Base-by-base conservation (phyloP, 2,888 invertebrate species). In the Macrostomum cliftonense region DNA sequence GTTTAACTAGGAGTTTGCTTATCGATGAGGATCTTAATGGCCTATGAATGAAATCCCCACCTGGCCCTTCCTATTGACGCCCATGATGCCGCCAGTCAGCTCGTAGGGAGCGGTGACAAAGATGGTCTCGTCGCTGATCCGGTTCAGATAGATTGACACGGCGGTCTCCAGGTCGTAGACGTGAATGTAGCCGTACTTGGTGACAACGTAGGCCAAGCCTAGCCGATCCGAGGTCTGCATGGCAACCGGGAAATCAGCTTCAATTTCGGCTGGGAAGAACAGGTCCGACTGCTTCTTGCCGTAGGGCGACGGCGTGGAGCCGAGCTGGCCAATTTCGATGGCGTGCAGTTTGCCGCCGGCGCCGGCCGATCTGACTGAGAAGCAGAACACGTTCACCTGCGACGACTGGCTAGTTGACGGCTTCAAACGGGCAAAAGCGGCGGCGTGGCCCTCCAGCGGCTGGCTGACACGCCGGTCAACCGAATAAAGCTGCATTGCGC, bases 211-310 rank as follows among this genome's bases (percentile, higher is more conserved):
- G 61, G 93, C 83, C 58, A 93, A 84, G 72, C 91, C 91, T 70
- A 91, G 89, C 71, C 89, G 89, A 13, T 81, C 79, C 42, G 91
- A 89, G 55, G 89, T 85, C 9, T 28, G 28, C 93, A 97, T 95
- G 12, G 95, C 93, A n/a, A 97, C 91, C 0, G 95, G 95, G 70
- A 97, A 97, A 72, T 97, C 95, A 71, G 84, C 87, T 66, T 83
- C 65, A 0, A 93, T 93, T 68, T 99, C 97, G 0, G 91, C 83
- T 36, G 97, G 95, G 72, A 97, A 99, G 75, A 93, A 95, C 1
- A 99, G 91, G 71, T 99, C 97, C 4, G 97, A 91, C 0, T 89
- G 87, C 71, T 97, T 97, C 75, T 99, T 97, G 4, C 83, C 80
- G 73, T 93, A 99, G 0, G 95, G 84, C 64, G 88, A 86, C 5